Base-by-base conservation (phyloP, 2,797 vertebrate genomes). In the Acanthopagrus latus region DNA sequence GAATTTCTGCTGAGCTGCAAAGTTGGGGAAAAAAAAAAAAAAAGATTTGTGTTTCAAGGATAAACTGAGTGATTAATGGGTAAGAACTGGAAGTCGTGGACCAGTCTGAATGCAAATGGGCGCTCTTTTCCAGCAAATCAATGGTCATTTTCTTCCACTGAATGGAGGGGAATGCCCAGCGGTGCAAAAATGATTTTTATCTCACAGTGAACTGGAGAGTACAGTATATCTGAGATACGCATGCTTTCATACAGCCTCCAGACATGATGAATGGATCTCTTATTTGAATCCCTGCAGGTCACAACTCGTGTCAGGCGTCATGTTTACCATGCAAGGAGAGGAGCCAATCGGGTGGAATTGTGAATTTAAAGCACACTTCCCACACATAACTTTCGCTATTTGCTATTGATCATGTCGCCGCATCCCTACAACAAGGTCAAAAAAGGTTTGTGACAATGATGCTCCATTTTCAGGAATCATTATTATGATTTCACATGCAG, bases 1-100 rank as follows among this genome's bases (percentile, higher is more conserved):
- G 2, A 68, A 73, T 75, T 86, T 75, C 74, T 81, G 27, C 70
- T 41, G 41, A 59, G 70, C 64, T 46, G 58, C 48, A 86, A 78
- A 82, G 59, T 60, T 56, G 44, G 21, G 47, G 29, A 3, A 3
- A 3, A 6, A 33, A 33, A 27, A 27, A 29, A 33, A 76, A 64
- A 47, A 85, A 46, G 16, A 25, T 9, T 20, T 20, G 23, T 44
- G 57, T 74, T 76, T 75, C 7, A 29, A 59, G 67, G 33, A 21
- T 75, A 64, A 60, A 86, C 64, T 68, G 75, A 87, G 21, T 68
- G 56, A 91, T 88, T 68, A 79, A 91, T 88, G 77, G 74, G 54
- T 55, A 63, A 74, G 64, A 78, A 71, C 51, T 84, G 41, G 14
- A 79, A 83, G 71, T 73, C 71, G 63, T 47, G 57, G 66, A 74